A percentile compares a stretch with the other conserved stretches of the same genome.
Evolutionary conservation across 2,888 invertebrate species (phyloP).

Genomic region (Spilosoma lubricipeda): DNA sequence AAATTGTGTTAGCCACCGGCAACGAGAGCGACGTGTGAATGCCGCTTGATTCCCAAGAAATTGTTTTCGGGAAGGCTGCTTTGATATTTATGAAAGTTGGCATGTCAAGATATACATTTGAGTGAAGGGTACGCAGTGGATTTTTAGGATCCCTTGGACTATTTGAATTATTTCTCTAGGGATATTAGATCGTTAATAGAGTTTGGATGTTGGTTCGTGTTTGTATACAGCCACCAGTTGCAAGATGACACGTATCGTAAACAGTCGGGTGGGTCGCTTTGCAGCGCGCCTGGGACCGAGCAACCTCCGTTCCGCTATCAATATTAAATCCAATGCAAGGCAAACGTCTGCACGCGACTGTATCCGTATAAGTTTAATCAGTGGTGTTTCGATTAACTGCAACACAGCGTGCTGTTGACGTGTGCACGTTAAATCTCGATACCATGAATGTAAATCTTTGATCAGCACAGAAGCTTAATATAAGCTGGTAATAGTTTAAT

Average conservation of each 20-base stretch:
- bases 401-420: constrained; percentile 48
- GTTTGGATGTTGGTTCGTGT: constrained; percentile 28
- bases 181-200: constrained; percentile 30
- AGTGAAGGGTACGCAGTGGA: constrained; percentile 73
- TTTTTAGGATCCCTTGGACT: constrained; percentile 59
- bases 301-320: constrained; percentile 66
- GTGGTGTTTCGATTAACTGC: constrained; percentile 65
- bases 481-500: background rate
- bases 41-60: constrained; percentile 75
- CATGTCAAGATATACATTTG: constrained; percentile 73
- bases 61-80: constrained; percentile 80
- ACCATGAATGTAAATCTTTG: constrained; percentile 15
- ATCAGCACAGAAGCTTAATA: background rate
- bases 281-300: constrained; percentile 36
- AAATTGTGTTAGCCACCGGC: constrained; percentile 83
- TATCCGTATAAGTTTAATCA: constrained; percentile 70
- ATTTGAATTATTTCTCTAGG: constrained; percentile 50
- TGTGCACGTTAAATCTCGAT: constrained; percentile 31
- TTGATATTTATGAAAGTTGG: constrained; percentile 84
- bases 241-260: constrained; percentile 49
- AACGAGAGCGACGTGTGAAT: constrained; percentile 75
- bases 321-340: constrained; percentile 73
- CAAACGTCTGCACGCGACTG: constrained; percentile 63
- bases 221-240: constrained; percentile 54
- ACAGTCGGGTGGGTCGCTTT: constrained; percentile 49